Evolutionary conservation across 1,140 invertebrate species (phyloP), one percentile per base, ranked within the genome.

Genomic region (Lepidurus packardi): DNA sequence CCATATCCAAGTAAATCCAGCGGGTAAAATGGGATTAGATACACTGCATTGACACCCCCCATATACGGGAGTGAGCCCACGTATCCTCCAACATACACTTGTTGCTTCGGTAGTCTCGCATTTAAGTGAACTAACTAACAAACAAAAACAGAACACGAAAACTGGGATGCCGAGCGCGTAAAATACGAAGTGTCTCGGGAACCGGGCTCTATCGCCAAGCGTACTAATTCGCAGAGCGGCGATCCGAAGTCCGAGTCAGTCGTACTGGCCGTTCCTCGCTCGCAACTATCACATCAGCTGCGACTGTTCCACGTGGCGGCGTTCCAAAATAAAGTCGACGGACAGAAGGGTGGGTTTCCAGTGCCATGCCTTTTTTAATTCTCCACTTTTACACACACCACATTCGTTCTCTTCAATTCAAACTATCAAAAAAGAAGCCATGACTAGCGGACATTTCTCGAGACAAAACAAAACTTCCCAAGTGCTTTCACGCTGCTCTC

Each of bases 221-320:
- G 53, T 21, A 65, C 53, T 65, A 65, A 65, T 65, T 65, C 53
- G 53, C 53, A 65, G 6, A 65, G 53, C 13, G 53, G 53, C 16
- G 53, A n/a, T n/a, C 53, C 16, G 53, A 13, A 16, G 16, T 65
- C 53, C 53, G 53, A 7, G n/a, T 65, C 53, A 16, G 13, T 13
- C 6, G 16, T 65, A 65, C 53, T 65, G 53, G 53, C 16, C 53
- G 53, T 65, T 21, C 53, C 53, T 65, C 16, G 13, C 16, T 65
- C 21, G 53, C 21, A 65, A 65, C 53, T 77, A 21, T 34, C 34
- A 75, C 43, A 44, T 44, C 75, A 77, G 43, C 75, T 77, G 75
- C 43, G 75, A 45, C 75, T 43, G 34, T 44, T 77, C 75, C 75
- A 76, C 75, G 24, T 47, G 42, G 47, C 42, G 24, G 75, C 43